Evolutionary conservation across 2,888 invertebrate species (phyloP).

Genomic region (Drosophila testacea): DNA sequence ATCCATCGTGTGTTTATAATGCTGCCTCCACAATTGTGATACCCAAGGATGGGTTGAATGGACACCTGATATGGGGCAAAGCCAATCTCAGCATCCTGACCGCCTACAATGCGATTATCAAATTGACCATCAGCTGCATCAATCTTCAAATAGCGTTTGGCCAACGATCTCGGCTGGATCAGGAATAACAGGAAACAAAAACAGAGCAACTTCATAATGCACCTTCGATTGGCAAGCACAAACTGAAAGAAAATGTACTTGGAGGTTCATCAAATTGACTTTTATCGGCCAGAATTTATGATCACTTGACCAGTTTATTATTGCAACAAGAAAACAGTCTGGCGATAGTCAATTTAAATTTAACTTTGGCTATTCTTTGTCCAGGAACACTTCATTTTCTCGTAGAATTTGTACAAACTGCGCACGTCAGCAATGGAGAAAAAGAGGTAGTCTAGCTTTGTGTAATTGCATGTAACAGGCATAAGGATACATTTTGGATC

Average conservation of each 20-base stretch:
- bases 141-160: conserved; percentile 41
- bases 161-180: conserved; percentile 19
- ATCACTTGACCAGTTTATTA: conserved; percentile 34
- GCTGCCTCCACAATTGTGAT: conserved; percentile 80
- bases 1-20: conserved; percentile 72
- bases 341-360: conserved; percentile 16
- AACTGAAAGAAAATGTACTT: conserved; percentile 36
- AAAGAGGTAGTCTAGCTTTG: no score
- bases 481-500: no score
- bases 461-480: no score
- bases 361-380: neutral
- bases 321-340: conserved; percentile 7
- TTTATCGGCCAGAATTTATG: conserved; percentile 37
- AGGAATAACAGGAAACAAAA: conserved; percentile 32
- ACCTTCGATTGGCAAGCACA: conserved; percentile 16
- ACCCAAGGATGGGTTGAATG: conserved; percentile 59
- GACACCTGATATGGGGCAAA: conserved; percentile 82
- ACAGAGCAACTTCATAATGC: conserved; percentile 52
- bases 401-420: no score
- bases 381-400: neutral
- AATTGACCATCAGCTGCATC: neutral
- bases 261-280: conserved; percentile 19
- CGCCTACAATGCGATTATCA: conserved; percentile 64
- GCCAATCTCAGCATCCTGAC: conserved; percentile 63
- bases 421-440: no score